These are phyloP conservation scores for Dryoscopus gambensis DNA, from an alignment of 2,113 vertebrate genomes.

Conservation along the genomic window DNA sequence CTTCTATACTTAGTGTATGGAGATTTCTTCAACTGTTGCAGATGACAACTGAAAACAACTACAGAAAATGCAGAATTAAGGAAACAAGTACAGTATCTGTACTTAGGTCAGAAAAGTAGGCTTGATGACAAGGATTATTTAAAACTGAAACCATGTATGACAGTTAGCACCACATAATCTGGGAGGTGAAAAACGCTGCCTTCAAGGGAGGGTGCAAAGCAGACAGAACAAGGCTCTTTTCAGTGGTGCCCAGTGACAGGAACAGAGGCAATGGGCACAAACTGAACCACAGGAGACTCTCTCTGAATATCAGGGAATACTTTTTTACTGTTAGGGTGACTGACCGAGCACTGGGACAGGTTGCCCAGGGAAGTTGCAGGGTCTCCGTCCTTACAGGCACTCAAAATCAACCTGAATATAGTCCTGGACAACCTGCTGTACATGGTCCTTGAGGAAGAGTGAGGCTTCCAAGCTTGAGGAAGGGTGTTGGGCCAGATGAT, in stretches of 20 bases:
- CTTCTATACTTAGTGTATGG: background rate
- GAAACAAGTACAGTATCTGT: background rate
- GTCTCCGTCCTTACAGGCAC: background rate
- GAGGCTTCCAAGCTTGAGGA: too few species aligned
- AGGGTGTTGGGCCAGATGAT: background rate
- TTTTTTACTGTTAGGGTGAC: background rate
- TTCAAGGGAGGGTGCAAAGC: background rate
- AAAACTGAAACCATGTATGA: background rate
- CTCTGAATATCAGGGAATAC: background rate
- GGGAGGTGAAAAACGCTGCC: background rate
- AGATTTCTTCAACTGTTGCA: background rate
- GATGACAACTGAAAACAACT: background rate
- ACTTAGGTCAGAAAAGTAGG: background rate
- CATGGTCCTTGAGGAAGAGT: too few species aligned
- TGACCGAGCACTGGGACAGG: background rate
- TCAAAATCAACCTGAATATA: background rate
- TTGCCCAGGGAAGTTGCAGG: background rate
- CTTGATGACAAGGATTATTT: background rate
- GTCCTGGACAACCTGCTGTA: background rate
- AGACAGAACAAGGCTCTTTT: background rate
- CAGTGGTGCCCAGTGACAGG: background rate
- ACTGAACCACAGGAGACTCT: background rate
- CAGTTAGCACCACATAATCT: background rate
- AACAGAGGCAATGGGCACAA: background rate
- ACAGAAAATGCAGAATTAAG: background rate